phyloP scores from a whole-genome alignment of 2,113 vertebrate genomes.

The Butorides virescens region DNA sequence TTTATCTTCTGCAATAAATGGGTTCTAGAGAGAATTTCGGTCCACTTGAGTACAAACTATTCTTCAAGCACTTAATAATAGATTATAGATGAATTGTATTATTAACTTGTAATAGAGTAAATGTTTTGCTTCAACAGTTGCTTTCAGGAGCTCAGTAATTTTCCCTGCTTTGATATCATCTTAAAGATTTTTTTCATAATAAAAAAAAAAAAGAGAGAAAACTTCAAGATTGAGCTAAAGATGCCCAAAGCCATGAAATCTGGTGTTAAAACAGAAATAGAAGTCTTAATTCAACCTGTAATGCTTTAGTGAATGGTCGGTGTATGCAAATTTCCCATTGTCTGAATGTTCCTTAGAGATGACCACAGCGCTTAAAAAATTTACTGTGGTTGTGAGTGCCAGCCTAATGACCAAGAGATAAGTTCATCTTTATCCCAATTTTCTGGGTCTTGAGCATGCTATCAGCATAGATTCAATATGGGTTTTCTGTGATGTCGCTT shows the following conservation, averaged over 20 bases:
- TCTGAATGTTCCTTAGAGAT: not conserved
- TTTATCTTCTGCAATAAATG: slow-evolving; percentile 90
- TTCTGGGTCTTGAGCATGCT: not conserved
- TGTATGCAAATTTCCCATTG: not conserved
- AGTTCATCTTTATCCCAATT: not conserved
- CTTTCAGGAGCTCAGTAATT: slow-evolving; percentile 66
- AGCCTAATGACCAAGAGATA: not conserved
- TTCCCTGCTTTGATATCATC: slow-evolving; percentile 51
- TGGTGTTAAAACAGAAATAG: not conserved
- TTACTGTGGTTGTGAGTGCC: not conserved
- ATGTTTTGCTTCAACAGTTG: slow-evolving; percentile 81
- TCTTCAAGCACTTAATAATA: slow-evolving; percentile 88
- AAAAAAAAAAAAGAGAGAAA: not conserved
- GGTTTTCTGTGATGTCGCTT: not conserved
- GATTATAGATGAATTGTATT: slow-evolving; percentile 88
- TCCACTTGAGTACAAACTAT: slow-evolving; percentile 87
- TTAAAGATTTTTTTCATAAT: slow-evolving; percentile 26
- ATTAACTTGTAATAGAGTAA: slow-evolving; percentile 92
- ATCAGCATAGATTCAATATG: not conserved
- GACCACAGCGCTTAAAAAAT: not conserved
- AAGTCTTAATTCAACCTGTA: not conserved
- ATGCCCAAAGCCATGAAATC: not conserved
- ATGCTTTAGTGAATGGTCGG: not conserved
- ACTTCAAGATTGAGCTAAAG: not conserved
- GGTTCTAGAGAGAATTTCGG: slow-evolving; percentile 86